Evolutionary conservation across 2,113 vertebrate species (phyloP), one percentile per base, ranked within the genome.

Genomic region (Hydropotes inermis): DNA sequence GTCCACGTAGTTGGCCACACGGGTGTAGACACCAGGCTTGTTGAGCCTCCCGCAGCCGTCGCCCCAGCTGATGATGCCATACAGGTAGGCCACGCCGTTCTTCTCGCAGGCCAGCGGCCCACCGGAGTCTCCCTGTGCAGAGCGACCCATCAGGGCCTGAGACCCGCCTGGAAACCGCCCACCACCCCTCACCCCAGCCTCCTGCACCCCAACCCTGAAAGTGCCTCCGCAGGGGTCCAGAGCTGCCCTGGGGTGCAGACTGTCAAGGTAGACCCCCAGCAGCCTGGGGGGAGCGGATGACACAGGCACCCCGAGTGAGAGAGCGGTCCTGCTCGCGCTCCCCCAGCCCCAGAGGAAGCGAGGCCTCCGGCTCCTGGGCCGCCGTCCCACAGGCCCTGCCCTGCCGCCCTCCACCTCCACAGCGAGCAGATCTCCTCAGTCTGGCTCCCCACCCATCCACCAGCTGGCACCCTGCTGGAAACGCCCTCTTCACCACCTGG

Each of bases 31-130:
- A 0, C 99, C 99, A 0, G 99, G 99, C 97, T 99, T 99, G 67
- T 98, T 98, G 9, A 98, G 78, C 64, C 97, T 98, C 30, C 99
- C 99, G 0, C 99, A 99, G 97, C 99, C 99, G 0, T 99, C 99
- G 0, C 99, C 99, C 99, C 99, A 99, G 98, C 99, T 99, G 98
- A 99, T 98, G 98, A 99, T 97, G 47, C 99, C 99, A 0, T 99
- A 99, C 61, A 99, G 99, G 96, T 99, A 99, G 87, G 99, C 99
- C 95, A 99, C 98, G 0, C 99, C 99, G 1, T 99, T 54, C 94
- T 97, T 90, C 87, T 98, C 98, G 52, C 99, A 99, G 50, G 98
- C 99, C 97, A 99, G 98, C 5, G 99, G 99, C 23, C 99, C 99
- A 1, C 99, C 99, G 0, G 99, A 99, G 98, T 99, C 99, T 6